Base-by-base conservation (phyloP, 2,888 invertebrate species). In the Lasioglossum zephyrum region DNA sequence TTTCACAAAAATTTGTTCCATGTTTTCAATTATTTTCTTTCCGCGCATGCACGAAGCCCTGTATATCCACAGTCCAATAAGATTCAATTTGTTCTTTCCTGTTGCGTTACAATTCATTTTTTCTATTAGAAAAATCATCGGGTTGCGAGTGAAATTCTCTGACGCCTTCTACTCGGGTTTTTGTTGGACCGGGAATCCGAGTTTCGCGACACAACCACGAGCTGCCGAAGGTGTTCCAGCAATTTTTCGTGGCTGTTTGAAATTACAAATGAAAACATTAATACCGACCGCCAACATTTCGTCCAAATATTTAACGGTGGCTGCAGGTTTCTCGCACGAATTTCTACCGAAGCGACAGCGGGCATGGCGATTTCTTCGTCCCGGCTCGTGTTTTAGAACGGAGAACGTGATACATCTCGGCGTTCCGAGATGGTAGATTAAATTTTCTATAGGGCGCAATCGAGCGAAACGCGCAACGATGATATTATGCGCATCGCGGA, bases 401-500 rank as follows among this genome's bases (percentile, higher is more conserved):
- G n/a, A 22, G 13, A 13, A 73, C 26, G 31, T 47, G 81, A 60
- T 39, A 39, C 76, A 82, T 77, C 69, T 31, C 41, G 11, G n/a
- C 36, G 44, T 36, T 4, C 26, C 41, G 53, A 53, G 39, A 47
- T 4, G 66, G 31, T n/a, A 36, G 63, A 72, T 82, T 82, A 49
- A n/a, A 79, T 82, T 75, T 9, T 70, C 47, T 18, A 18, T 31
- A n/a, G 36, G 26, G 53, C 49, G 18, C 72, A 22, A 73, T 57
- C 57, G 22, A 4, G 60, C 26, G 18, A 73, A 77, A n/a, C 5
- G 31, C 73, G 49, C 66, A n/a, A 18, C 66, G 18, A 31, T 18
- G 69, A 81, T 83, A 81, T 53, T 26, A 63, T 39, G 73, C 72
- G 81, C 66, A 49, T 76, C 76, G 77, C 47, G 77, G 47, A 73